Evolutionary conservation across 2,888 invertebrate genomes (phyloP).

Genomic region (Microchrysa polita): DNA sequence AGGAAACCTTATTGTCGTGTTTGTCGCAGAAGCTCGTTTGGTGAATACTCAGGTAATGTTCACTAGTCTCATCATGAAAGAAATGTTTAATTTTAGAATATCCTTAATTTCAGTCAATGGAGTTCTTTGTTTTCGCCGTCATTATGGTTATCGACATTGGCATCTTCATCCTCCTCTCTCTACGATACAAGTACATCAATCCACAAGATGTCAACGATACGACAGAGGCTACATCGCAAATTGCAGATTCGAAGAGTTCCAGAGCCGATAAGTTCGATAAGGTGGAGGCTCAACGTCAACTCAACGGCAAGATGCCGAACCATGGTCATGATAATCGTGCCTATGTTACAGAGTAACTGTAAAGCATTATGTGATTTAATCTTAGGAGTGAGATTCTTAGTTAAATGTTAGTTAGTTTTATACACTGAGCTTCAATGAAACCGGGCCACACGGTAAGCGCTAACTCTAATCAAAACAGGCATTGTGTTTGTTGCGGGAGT

Average conservation of each 20-base stretch:
- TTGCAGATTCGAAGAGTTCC: conserved; percentile 35
- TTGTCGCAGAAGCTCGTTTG: conserved; percentile 64
- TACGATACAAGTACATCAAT: conserved; percentile 78
- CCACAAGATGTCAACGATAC: conserved; percentile 61
- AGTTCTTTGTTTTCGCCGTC: conserved; percentile 87
- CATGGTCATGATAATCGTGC: conserved; percentile 40
- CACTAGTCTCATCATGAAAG: neutral
- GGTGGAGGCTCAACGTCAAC: conserved; percentile 22
- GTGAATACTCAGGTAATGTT: conserved; percentile 57
- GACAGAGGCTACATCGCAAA: conserved; percentile 27
- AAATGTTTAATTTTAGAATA: too few species aligned
- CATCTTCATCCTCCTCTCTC: conserved; percentile 82
- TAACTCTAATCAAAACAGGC: too few species aligned
- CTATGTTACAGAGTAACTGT: conserved; percentile 31
- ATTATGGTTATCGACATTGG: conserved; percentile 86
- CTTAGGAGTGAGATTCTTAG: conserved; percentile 9
- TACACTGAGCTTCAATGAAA: too few species aligned
- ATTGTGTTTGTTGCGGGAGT: too few species aligned
- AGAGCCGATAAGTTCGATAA: conserved; percentile 26
- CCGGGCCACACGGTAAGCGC: too few species aligned
- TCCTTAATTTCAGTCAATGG: conserved; percentile 71
- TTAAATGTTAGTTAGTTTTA: conserved; percentile 3
- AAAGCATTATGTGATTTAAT: conserved; percentile 28
- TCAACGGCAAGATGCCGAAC: neutral
- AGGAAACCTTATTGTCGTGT: conserved; percentile 92